phyloP scores from a whole-genome alignment of 2,797 vertebrate genomes.

The Syndactyla subalaris region DNA sequence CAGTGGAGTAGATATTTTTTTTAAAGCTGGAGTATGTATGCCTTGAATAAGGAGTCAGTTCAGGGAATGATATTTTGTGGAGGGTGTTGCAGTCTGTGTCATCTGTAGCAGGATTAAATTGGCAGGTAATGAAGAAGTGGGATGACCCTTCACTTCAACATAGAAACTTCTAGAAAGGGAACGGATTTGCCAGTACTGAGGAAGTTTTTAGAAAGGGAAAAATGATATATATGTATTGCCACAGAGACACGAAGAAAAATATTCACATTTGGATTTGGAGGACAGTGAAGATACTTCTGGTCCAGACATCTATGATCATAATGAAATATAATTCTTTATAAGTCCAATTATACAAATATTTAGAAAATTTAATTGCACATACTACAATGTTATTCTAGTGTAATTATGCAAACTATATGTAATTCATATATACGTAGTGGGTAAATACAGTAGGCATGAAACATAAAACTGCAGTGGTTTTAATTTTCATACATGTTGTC shows the following conservation, averaged over 20 bases:
- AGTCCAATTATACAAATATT: neutral
- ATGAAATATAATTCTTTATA: neutral
- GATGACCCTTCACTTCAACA: neutral
- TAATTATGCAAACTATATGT: neutral
- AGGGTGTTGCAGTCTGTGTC: neutral
- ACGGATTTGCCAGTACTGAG: neutral
- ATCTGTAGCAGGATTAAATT: neutral
- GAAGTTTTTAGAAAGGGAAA: neutral
- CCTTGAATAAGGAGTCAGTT: neutral
- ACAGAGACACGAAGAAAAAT: neutral
- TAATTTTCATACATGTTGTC: accelerated
- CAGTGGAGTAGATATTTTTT: neutral
- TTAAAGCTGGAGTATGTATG: neutral
- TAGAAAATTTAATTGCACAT: neutral
- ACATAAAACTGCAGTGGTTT: neutral
- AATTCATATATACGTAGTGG: neutral
- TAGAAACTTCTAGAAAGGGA: neutral
- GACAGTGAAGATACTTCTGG: neutral
- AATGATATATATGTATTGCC: neutral
- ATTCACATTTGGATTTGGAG: neutral
- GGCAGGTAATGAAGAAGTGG: neutral
- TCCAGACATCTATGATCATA: neutral
- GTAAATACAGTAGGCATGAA: neutral
- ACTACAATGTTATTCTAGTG: neutral
- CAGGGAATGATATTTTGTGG: neutral